Evolutionary conservation across 2,888 invertebrate species (phyloP).

Genomic region (Hemistola chrysoprasaria): DNA sequence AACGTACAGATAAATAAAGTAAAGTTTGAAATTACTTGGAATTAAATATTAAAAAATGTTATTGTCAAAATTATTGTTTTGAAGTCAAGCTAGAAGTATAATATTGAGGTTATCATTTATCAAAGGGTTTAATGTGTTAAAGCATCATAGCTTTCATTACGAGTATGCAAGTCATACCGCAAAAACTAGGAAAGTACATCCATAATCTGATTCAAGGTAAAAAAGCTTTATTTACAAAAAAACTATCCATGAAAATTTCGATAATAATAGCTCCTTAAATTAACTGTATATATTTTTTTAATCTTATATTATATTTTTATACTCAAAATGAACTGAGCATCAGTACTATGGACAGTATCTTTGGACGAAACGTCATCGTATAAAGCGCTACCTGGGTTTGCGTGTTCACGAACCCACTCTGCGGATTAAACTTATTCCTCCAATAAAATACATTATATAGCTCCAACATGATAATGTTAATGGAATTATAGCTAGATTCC

Average conservation of each 20-base stretch:
- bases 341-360: constrained; percentile 23
- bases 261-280: no score
- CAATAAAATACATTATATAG: constrained; percentile 59
- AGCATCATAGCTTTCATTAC: neutral
- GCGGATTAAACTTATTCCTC: constrained; percentile 64
- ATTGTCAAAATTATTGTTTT: constrained; percentile 4
- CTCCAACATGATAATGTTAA: constrained; percentile 60
- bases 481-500: constrained; percentile 60
- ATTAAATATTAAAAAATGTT: neutral
- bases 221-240: no score
- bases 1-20: constrained; percentile 4
- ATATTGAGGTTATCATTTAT: constrained; percentile 4
- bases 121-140: constrained; percentile 1
- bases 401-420: constrained; percentile 59
- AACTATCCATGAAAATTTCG: no score
- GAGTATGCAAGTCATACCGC: no score
- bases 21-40: constrained; percentile 1
- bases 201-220: no score
- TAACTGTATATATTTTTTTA: no score
- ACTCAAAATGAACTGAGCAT: constrained; percentile 20
- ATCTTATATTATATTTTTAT: no score
- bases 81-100: neutral
- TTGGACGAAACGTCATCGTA: constrained; percentile 31
- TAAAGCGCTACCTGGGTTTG: constrained; percentile 52
- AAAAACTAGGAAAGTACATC: no score